Base-by-base conservation (phyloP, 1,140 invertebrate genomes). In the Saccostrea echinata region DNA sequence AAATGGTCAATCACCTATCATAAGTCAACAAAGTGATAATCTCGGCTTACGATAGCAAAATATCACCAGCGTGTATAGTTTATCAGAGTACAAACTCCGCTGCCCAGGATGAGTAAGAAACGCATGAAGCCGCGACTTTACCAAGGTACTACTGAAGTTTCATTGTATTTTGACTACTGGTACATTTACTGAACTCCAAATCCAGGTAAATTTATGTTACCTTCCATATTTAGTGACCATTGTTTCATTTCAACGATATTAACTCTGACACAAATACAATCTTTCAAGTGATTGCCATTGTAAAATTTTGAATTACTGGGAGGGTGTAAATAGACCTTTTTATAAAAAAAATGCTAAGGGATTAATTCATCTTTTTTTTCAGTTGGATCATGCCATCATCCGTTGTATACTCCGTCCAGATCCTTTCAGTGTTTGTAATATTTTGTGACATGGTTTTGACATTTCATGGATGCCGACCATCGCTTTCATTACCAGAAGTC, bases 81-180 rank as follows among this genome's bases (percentile, higher is more conserved):
- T 76, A 76, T 76, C 68, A 13, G 1, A 76, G 68, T 76, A 76
- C 68, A 76, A 76, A 76, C 68, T 76, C 68, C 68, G 27, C 16
- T 33, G 68, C 33, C 30, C 24, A 76, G 30, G 68, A 76, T 76
- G 68, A 76, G 27, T 76, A 76, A 76, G 24, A 30, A 13, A 30
- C 27, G 68, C 68, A 33, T 12, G 68, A 76, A 76, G 68, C 68
- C 68, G 33, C 68, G 12, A 76, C 24, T 1, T 33, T 27, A 71
- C 13, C 64, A 9, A 57, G 55, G 55, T 57, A 16, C 21, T 57
- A 43, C 35, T 3, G 35, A 43, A 43, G 6, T 43, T 43, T 43
- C 43, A 8, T 24, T 64, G 57, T 21, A 21, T 64, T 24, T 24
- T 8, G 57, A 24, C 24, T 64, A n/a, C 21, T 64, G 21, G 21